Evolutionary conservation across 2,888 invertebrate genomes (phyloP).

Genomic region (Salpingus planirostris): DNA sequence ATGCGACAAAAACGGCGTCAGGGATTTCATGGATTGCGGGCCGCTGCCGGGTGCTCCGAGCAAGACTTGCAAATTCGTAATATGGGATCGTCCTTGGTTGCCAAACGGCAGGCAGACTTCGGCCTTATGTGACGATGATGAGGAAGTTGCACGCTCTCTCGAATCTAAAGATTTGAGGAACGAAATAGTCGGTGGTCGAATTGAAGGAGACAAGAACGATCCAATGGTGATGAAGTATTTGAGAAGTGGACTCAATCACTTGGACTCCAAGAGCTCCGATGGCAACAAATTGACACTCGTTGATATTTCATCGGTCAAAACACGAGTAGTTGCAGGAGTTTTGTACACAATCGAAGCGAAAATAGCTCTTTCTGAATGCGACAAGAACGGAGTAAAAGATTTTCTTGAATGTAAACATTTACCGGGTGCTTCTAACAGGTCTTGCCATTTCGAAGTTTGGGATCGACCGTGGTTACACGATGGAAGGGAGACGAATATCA

Average conservation of each 20-base stretch:
- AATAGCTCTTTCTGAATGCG: conserved; percentile 49
- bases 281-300: conserved; percentile 30
- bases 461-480: conserved; percentile 1
- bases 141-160: conserved; percentile 18
- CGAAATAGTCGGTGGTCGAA: not conserved
- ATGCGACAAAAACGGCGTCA: conserved; percentile 38
- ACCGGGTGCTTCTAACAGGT: conserved; percentile 19
- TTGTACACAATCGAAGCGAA: conserved; percentile 51
- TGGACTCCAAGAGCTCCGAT: conserved; percentile 13
- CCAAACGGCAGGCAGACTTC: not conserved
- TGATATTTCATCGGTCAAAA: conserved; percentile 41
- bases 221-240: not conserved
- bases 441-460: conserved; percentile 30
- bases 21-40: conserved; percentile 23
- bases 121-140: conserved; percentile 16
- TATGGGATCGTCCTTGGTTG: conserved; percentile 3
- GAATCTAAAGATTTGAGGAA: not conserved
- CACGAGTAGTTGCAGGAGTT: conserved; percentile 48
- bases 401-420: conserved; percentile 28
- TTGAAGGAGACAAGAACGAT: not conserved
- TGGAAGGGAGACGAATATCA: conserved; percentile 1
- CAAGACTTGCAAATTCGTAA: conserved; percentile 30
- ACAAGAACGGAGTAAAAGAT: conserved; percentile 26
- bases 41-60: conserved; percentile 26
- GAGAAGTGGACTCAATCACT: conserved; percentile 4